A percentile compares a stretch with the other conserved stretches of the same genome.
Conservation (phyloP, 2,888 invertebrate species). For the Synanthedon andrenaeformis region DNA sequence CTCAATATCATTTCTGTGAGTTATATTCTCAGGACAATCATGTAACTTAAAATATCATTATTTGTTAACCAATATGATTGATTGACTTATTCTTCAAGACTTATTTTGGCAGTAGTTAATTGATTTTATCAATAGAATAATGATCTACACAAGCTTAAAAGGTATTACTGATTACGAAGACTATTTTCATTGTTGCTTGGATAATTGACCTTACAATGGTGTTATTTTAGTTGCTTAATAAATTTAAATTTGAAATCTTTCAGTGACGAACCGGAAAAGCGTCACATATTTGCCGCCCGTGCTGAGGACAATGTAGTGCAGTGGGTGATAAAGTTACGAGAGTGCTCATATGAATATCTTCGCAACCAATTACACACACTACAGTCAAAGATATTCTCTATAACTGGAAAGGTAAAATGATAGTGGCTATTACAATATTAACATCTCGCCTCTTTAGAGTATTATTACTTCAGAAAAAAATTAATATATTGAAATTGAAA, state of each 20-base stretch:
- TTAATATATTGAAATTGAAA: background rate
- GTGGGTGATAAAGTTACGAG: conserved; percentile 77
- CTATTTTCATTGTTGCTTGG: too few species aligned
- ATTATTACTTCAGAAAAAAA: background rate
- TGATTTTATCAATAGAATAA: background rate
- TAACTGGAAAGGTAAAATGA: conserved; percentile 72
- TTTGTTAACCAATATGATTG: background rate
- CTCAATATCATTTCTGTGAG: conserved; percentile 76
- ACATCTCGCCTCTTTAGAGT: background rate
- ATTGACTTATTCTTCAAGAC: background rate
- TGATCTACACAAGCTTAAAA: too few species aligned
- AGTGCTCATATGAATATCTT: conserved; percentile 80
- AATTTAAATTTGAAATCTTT: background rate
- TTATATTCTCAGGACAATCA: conserved; percentile 6
- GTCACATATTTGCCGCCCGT: conserved; percentile 78
- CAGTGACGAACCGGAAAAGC: conserved; percentile 74
- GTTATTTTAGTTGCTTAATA: too few species aligned
- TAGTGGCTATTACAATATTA: background rate
- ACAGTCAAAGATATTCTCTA: conserved; percentile 75
- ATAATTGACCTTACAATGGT: too few species aligned
- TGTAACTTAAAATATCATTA: too few species aligned
- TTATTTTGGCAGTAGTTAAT: too few species aligned
- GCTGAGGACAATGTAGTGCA: conserved; percentile 77
- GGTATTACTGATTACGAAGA: too few species aligned
- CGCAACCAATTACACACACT: conserved; percentile 73